Evolutionary conservation across 2,797 vertebrate genomes (phyloP), one percentile per base, ranked within the genome.

Genomic region (Poliocrania exsul): DNA sequence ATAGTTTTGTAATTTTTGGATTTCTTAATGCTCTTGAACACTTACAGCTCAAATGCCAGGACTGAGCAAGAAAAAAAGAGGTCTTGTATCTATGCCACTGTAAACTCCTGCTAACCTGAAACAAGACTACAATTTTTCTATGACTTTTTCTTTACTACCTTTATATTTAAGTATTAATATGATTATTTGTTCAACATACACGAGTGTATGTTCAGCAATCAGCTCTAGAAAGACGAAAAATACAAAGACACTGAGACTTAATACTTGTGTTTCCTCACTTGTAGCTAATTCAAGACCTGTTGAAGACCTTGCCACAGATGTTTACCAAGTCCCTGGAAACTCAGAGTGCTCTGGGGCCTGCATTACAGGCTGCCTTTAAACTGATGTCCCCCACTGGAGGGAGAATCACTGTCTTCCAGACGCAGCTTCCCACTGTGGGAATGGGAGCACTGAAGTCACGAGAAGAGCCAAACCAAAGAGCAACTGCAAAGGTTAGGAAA

Each of bases 281-380:
- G 78, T 91, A 99, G 99, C 98, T 99, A 56, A 98, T 99, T 81
- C 99, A 99, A 95, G 99, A 99, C 93, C 98, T 99, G 92, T 93
- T 99, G 97, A 99, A 97, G 98, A 98, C 97, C 75, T 97, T 99
- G 95, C 99, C 99, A 6, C 98, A 97, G 96, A 98, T 99, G 98
- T 99, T 99, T 96, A 97, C 98, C 69, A 99, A 99, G 96, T 99
- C 99, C 21, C 98, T 99, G 98, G 99, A 99, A 98, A 99, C 99
- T 26, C 99, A 99, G 91, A 99, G 99, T 71, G 99, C 99, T 65
- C 97, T 99, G 95, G 99, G 99, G 64, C 99, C 99, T 78, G 99
- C 99, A 2, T 97, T 99, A 92, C 99, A 99, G 96, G 98, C 99
- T 62, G 99, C 99, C 85, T 99, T 99, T 95, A 99, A 99, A 96